These are phyloP conservation scores for Gymnocheta viridis DNA, from an alignment of 2,888 invertebrate species.

Conservation along the genomic window DNA sequence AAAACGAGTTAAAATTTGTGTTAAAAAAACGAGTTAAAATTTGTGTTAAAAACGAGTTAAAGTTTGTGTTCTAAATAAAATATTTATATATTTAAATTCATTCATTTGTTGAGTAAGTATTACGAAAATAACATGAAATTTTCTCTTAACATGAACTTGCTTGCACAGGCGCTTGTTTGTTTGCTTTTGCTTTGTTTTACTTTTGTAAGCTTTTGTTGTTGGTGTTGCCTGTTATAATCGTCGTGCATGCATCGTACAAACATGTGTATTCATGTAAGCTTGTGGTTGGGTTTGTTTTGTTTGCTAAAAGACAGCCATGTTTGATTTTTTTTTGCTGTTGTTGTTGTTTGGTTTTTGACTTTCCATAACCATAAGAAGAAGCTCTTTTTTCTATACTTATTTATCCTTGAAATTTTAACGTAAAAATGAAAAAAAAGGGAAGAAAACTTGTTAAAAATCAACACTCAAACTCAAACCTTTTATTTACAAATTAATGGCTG, in stretches of 20 bases:
- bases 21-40: constrained; percentile 18
- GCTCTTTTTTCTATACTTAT: constrained; percentile 47
- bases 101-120: constrained; percentile 14
- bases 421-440: constrained; percentile 59
- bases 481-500: constrained; percentile 68
- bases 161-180: constrained; percentile 68
- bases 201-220: constrained; percentile 19
- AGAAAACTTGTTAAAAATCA: constrained; percentile 67
- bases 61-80: constrained; percentile 8
- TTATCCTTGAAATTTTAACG: constrained; percentile 67
- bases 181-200: constrained; percentile 44
- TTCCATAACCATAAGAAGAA: constrained; percentile 50
- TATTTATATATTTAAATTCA: constrained; percentile 31
- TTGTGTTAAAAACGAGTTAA: constrained; percentile 7
- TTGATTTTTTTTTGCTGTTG: constrained; percentile 46
- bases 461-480: constrained; percentile 63
- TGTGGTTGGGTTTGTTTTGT: constrained; percentile 45
- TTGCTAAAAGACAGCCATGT: constrained; percentile 66
- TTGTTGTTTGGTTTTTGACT: constrained; percentile 47
- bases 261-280: background rate
- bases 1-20: constrained; percentile 8
- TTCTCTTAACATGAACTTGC: constrained; percentile 62
- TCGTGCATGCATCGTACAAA: background rate
- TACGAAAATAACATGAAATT: constrained; percentile 11
- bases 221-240: background rate